Evolutionary conservation across 2,888 invertebrate genomes (phyloP).

Genomic region (Archips xylosteana): DNA sequence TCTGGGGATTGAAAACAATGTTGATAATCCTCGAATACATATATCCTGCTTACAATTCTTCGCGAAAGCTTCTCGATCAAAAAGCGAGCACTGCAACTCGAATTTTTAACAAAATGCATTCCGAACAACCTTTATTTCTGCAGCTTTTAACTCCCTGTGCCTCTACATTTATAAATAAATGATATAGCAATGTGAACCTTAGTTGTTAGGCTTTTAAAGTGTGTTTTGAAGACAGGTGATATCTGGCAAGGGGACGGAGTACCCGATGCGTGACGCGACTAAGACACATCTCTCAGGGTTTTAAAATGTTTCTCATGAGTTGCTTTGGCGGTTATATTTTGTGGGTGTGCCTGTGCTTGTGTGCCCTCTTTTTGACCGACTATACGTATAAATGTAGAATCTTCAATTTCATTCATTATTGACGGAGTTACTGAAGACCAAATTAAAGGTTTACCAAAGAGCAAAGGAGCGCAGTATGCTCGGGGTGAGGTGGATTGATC

Average conservation of each 20-base stretch:
- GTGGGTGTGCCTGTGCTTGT: neutral
- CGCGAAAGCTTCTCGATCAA: neutral
- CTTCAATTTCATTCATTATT: neutral
- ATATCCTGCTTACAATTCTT: neutral
- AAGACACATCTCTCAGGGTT: conserved; percentile 35
- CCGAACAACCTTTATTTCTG: neutral
- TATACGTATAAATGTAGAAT: neutral
- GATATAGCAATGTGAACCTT: neutral
- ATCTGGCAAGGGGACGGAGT: conserved; percentile 8
- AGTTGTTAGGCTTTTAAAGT: neutral
- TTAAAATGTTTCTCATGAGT: conserved; percentile 32
- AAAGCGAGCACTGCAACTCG: neutral
- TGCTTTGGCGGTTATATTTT: neutral
- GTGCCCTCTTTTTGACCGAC: neutral
- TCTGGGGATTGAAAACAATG: no score
- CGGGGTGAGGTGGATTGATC: no score
- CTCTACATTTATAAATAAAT: neutral
- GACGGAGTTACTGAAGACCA: no score
- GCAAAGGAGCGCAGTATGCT: no score
- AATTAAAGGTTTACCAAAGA: no score
- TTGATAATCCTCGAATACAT: neutral
- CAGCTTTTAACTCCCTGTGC: neutral
- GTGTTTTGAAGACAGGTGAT: neutral
- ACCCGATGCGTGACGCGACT: conserved; percentile 22
- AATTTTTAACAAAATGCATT: neutral